phyloP scores from a whole-genome alignment of 1,140 invertebrate genomes.

The Epicauta chinensis region DNA sequence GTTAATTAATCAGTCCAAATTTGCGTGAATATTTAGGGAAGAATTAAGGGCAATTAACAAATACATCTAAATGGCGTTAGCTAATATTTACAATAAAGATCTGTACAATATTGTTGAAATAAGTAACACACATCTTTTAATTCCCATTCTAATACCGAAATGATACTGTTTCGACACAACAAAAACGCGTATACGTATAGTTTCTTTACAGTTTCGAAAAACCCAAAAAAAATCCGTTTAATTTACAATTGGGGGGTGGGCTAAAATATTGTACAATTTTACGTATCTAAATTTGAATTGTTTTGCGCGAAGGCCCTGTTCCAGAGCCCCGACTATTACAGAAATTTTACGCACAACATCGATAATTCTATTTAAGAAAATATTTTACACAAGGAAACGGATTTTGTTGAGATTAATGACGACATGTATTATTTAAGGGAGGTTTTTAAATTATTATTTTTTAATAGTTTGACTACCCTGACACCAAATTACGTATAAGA shows the following conservation, averaged over 20 bases:
- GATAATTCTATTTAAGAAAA: slow-evolving; percentile 31
- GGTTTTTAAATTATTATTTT: slow-evolving; percentile 23
- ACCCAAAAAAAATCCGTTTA: slow-evolving; percentile 23
- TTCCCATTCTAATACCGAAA: slow-evolving; percentile 6
- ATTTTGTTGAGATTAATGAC: slow-evolving; percentile 5
- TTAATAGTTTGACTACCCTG: slow-evolving; percentile 39
- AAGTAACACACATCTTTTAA: slow-evolving; percentile 4
- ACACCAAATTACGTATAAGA: slow-evolving; percentile 46
- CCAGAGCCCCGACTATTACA: slow-evolving; percentile 27
- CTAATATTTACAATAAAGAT: slow-evolving; percentile 26
- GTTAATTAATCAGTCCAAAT: slow-evolving; percentile 29
- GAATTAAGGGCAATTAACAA: slow-evolving; percentile 13
- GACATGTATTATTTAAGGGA: slow-evolving; percentile 11
- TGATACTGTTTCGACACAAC: slow-evolving; percentile 12
- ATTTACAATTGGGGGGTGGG: slow-evolving; percentile 26
- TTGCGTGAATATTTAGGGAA: slow-evolving; percentile 23
- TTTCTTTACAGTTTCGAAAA: slow-evolving; percentile 32
- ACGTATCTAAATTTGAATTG: slow-evolving; percentile 39
- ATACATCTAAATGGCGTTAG: slow-evolving; percentile 27
- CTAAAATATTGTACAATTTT: slow-evolving; percentile 42
- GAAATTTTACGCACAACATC: slow-evolving; percentile 33
- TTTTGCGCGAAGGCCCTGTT: slow-evolving; percentile 14
- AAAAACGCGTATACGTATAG: slow-evolving; percentile 35
- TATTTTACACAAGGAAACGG: slow-evolving; percentile 27
- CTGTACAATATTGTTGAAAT: slow-evolving; percentile 25